Percentiles rank a stretch among this genome's conserved stretches.
Evolutionary conservation across 2,888 invertebrate species (phyloP).

Genomic region (Prostheceraeus crozeri): DNA sequence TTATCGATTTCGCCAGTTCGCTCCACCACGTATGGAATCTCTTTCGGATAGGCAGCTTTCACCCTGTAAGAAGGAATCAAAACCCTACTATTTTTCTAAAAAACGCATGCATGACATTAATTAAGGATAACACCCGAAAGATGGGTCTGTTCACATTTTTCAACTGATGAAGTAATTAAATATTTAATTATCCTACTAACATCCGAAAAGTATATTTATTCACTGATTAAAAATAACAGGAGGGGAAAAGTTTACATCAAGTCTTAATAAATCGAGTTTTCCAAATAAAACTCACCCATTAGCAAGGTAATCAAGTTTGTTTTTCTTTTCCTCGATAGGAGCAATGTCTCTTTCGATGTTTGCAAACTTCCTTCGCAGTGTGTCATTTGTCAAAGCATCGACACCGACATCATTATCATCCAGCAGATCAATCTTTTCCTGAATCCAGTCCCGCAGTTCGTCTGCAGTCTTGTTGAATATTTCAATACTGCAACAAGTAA

Average conservation of each 20-base stretch:
- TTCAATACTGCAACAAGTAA: slow-evolving; percentile 68
- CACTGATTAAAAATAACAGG: no score
- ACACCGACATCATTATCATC: slow-evolving; percentile 63
- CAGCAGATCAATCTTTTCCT: slow-evolving; percentile 82
- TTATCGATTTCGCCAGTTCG: slow-evolving; percentile 75
- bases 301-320: slow-evolving; percentile 73
- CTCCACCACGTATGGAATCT: slow-evolving; percentile 73
- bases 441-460: slow-evolving; percentile 93
- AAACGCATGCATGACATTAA: no score
- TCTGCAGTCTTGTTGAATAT: slow-evolving; percentile 89
- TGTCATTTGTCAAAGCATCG: slow-evolving; percentile 78
- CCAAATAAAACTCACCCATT: slow-evolving; percentile 64
- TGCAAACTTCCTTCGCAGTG: slow-evolving; percentile 67
- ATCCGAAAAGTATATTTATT: no score
- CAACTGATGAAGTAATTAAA: no score
- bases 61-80: slow-evolving; percentile 62
- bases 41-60: slow-evolving; percentile 81
- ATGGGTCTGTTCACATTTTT: no score
- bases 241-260: no score
- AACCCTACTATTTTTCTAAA: background rate
- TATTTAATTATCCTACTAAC: no score
- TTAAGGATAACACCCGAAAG: no score
- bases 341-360: slow-evolving; percentile 83
- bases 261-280: no score
- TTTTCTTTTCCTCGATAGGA: slow-evolving; percentile 84